Evolutionary conservation across 2,113 vertebrate genomes (phyloP).

Genomic region (Bufo gargarizans): DNA sequence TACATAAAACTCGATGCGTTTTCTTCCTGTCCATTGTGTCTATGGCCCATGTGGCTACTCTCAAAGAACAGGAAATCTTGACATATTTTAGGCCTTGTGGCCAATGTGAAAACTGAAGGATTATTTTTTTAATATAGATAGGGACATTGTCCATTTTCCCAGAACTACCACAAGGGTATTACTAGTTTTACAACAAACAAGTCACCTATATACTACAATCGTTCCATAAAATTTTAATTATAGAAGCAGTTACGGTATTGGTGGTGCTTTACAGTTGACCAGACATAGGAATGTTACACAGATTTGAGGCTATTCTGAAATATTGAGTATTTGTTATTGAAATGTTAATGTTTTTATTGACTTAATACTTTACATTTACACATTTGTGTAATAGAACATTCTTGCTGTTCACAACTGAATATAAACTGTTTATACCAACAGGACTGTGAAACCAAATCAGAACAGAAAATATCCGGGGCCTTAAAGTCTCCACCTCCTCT

Average conservation of each 20-base stretch:
- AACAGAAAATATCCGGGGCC: neutral
- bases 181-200: neutral
- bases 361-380: too few relatives aligned
- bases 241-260: neutral
- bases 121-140: too few relatives aligned
- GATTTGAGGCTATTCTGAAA: neutral
- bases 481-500: neutral
- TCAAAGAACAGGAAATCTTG: too few relatives aligned
- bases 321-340: neutral
- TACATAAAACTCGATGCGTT: too few relatives aligned
- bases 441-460: constrained; percentile 33
- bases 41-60: too few relatives aligned
- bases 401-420: neutral
- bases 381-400: neutral
- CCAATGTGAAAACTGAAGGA: too few relatives aligned
- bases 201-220: neutral
- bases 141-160: neutral
- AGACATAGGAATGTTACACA: neutral
- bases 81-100: too few relatives aligned
- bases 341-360: neutral
- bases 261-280: neutral
- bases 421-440: constrained; percentile 5
- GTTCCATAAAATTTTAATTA: neutral
- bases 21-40: too few relatives aligned
- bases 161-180: neutral